A percentile compares a stretch with the other conserved stretches of the same genome.
These are phyloP conservation scores for Euglossa dilemma DNA, from an alignment of 1,140 invertebrate genomes.

Conservation along the genomic window DNA sequence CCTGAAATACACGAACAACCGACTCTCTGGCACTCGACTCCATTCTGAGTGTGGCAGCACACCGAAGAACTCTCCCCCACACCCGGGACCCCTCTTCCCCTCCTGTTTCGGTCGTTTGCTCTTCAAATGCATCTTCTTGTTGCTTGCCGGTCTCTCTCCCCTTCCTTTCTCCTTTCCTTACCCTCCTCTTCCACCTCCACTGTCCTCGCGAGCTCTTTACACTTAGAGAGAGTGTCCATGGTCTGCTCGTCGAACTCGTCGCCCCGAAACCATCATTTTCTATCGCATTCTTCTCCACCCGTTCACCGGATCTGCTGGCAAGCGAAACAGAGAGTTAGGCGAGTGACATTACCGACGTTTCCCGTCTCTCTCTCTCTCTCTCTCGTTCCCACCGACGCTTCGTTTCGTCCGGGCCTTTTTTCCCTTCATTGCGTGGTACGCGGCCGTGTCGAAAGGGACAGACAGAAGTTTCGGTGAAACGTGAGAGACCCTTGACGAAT, in stretches of 20 bases:
- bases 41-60: constrained; percentile 53
- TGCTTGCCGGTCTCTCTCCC: not conserved
- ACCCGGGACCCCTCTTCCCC: not conserved
- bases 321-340: not conserved
- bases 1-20: constrained; percentile 62
- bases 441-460: too few species aligned
- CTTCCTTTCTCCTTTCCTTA: not conserved
- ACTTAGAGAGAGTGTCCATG: not conserved
- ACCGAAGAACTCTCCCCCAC: constrained; percentile 16
- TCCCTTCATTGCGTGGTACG: not conserved
- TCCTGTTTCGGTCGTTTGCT: constrained; percentile 45
- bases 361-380: not conserved
- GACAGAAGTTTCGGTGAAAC: not conserved
- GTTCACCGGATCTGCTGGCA: too few species aligned
- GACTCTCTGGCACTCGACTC: constrained; percentile 54
- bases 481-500: constrained; percentile 22
- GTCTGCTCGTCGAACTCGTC: not conserved
- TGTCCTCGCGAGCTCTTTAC: not conserved
- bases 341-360: not conserved
- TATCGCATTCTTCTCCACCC: not conserved
- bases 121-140: constrained; percentile 35
- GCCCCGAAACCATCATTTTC: not conserved
- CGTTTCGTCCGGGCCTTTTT: not conserved
- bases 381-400: not conserved
- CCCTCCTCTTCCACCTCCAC: not conserved